Conservation (phyloP, 1,140 invertebrate genomes). For the Orius laevigatus region DNA sequence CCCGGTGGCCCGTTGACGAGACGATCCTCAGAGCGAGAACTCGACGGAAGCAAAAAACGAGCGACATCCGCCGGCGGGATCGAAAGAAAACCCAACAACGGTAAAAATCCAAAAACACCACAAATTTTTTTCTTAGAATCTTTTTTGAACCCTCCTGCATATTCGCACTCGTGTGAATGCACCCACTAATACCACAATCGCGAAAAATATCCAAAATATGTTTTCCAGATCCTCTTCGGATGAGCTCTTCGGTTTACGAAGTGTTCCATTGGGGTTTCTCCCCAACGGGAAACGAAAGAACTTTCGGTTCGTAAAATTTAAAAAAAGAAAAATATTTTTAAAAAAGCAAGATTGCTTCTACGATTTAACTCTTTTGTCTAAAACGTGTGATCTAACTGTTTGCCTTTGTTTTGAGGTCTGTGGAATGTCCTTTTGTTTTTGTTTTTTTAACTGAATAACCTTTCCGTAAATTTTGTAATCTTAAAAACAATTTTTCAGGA, state of each 20-base stretch:
- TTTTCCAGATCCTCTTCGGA: slow-evolving; percentile 42
- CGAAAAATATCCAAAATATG: slow-evolving; percentile 3
- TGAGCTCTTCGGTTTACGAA: slow-evolving; percentile 58
- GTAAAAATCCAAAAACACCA: slow-evolving; percentile 38
- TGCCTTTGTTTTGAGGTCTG: too few species aligned
- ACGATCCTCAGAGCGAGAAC: slow-evolving; percentile 62
- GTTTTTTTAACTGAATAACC: too few species aligned
- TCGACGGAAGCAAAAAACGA: slow-evolving; percentile 66
- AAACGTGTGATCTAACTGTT: too few species aligned
- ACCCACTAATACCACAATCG: neutral
- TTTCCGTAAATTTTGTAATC: too few species aligned
- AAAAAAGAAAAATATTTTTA: neutral
- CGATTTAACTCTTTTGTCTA: neutral
- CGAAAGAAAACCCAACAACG: slow-evolving; percentile 39
- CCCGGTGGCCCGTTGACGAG: slow-evolving; percentile 47
- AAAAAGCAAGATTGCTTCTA: neutral
- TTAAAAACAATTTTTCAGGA: too few species aligned
- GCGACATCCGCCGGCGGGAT: slow-evolving; percentile 56
- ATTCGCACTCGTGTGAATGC: neutral
- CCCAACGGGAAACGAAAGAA: slow-evolving; percentile 29
- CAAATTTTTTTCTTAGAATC: slow-evolving; percentile 12
- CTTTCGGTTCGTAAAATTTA: slow-evolving; percentile 7
- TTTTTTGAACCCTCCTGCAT: neutral
- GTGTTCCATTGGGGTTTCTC: slow-evolving; percentile 50
- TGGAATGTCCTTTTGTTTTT: too few species aligned